A percentile compares a stretch with the other conserved stretches of the same genome.
These are phyloP conservation scores for Anisognathus igniventris DNA, from an alignment of 2,797 vertebrate species.

Conservation along the genomic window DNA sequence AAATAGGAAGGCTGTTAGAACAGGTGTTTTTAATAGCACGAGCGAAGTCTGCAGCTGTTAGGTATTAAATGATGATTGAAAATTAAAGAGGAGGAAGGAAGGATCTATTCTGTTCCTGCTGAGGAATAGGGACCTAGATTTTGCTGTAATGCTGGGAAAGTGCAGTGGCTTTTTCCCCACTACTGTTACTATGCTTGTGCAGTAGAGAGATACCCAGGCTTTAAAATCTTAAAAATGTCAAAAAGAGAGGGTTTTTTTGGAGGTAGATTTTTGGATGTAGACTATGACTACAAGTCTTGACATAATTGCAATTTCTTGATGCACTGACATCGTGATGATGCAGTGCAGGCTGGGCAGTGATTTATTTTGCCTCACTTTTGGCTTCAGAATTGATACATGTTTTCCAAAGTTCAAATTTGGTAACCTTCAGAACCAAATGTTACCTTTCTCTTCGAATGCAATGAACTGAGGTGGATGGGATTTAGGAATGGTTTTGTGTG, in stretches of 20 bases:
- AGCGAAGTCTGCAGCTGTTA: background rate
- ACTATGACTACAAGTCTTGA: background rate
- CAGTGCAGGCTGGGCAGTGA: background rate
- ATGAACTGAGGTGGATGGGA: background rate
- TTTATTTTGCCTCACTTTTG: background rate
- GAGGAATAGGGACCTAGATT: background rate
- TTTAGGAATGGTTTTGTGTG: background rate
- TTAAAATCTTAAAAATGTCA: background rate
- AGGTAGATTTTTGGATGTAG: background rate
- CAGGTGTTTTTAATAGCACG: background rate
- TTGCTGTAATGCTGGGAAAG: background rate
- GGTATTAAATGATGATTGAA: background rate
- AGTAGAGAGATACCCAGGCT: background rate
- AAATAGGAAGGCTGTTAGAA: background rate
- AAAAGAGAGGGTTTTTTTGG: background rate
- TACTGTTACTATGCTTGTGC: background rate
- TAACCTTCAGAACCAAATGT: background rate
- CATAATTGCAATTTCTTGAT: background rate
- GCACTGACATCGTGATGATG: background rate
- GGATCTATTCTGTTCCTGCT: background rate
- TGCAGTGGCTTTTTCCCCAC: background rate
- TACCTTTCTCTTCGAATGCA: background rate
- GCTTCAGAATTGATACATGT: background rate
- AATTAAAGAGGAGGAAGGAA: background rate
- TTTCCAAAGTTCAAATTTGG: background rate